phyloP scores from a whole-genome alignment of 1,140 invertebrate genomes.

The Procambarus clarkii region DNA sequence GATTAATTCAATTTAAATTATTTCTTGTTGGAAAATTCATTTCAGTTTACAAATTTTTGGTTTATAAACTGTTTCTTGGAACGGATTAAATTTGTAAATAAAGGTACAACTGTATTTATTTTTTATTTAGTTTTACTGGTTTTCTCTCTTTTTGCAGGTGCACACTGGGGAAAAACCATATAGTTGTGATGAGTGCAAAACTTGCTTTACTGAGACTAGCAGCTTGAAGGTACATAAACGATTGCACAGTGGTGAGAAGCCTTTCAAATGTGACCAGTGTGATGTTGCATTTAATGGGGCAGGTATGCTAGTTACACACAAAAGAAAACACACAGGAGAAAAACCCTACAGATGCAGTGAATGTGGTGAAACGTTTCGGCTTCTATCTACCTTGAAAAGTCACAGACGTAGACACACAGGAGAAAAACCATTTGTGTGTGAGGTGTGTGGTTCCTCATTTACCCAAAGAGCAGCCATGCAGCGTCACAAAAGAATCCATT shows the following conservation, averaged over 20 bases:
- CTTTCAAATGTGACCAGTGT: slow-evolving; percentile 95
- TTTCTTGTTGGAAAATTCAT: too few relatives aligned
- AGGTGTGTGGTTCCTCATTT: slow-evolving; percentile 78
- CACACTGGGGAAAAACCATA: slow-evolving; percentile 76
- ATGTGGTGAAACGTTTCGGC: slow-evolving; percentile 88
- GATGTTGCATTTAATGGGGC: slow-evolving; percentile 95
- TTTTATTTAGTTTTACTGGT: neutral
- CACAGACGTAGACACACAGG: slow-evolving; percentile 73
- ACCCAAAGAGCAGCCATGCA: slow-evolving; percentile 94
- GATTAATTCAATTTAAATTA: too few relatives aligned
- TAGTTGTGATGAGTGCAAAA: slow-evolving; percentile 81
- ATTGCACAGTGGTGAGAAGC: slow-evolving; percentile 97
- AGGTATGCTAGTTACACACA: slow-evolving; percentile 94
- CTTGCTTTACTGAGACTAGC: slow-evolving; percentile 83
- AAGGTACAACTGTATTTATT: too few relatives aligned
- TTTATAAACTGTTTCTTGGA: too few relatives aligned
- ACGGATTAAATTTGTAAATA: too few relatives aligned
- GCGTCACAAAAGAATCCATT: slow-evolving; percentile 94
- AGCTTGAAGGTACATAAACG: slow-evolving; percentile 95
- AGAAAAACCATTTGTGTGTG: slow-evolving; percentile 75
- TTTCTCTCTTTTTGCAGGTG: neutral
- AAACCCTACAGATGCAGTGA: slow-evolving; percentile 94
- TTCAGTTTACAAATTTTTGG: too few relatives aligned
- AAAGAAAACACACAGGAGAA: slow-evolving; percentile 93
- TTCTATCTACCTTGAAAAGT: slow-evolving; percentile 71